Conservation (phyloP, 2,888 invertebrate species). For the Drosophila formosana region DNA sequence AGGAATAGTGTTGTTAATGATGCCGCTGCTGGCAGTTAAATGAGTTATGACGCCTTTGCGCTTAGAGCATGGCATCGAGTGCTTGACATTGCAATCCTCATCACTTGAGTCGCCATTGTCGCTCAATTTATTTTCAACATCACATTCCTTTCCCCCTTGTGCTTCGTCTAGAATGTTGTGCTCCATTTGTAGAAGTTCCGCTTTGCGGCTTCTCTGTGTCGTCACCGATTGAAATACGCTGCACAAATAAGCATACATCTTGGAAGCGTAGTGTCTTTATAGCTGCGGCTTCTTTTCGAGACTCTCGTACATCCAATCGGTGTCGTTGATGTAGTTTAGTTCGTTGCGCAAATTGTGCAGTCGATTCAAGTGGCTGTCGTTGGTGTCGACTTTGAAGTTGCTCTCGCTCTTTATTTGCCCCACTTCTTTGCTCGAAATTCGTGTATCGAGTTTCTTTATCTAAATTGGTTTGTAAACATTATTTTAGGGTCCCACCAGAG, state of each 20-base stretch:
- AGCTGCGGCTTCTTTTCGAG: slow-evolving; percentile 86
- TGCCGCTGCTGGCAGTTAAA: slow-evolving; percentile 85
- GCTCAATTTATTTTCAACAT: slow-evolving; percentile 33
- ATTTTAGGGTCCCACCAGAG: neutral
- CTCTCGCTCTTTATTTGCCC: slow-evolving; percentile 75
- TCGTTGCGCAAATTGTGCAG: slow-evolving; percentile 90
- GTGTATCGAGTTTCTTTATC: slow-evolving; percentile 56
- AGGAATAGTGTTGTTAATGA: slow-evolving; percentile 87
- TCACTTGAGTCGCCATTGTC: neutral
- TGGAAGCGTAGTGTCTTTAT: slow-evolving; percentile 29
- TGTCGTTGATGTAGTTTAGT: slow-evolving; percentile 91
- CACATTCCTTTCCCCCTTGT: slow-evolving; percentile 6
- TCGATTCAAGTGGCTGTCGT: slow-evolving; percentile 90
- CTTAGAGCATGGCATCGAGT: slow-evolving; percentile 15
- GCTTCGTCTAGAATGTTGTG: slow-evolving; percentile 85
- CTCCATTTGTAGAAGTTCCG: slow-evolving; percentile 85
- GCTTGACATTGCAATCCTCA: neutral
- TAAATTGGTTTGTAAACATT: slow-evolving; percentile 13
- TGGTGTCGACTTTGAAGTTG: slow-evolving; percentile 86
- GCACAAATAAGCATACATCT: slow-evolving; percentile 25
- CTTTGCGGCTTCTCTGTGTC: slow-evolving; percentile 84
- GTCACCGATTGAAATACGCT: neutral
- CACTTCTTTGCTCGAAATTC: slow-evolving; percentile 72
- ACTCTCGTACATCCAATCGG: slow-evolving; percentile 92
- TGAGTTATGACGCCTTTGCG: slow-evolving; percentile 87